Base-by-base conservation (phyloP, 1,140 invertebrate species). In the Psix sp. region DNA sequence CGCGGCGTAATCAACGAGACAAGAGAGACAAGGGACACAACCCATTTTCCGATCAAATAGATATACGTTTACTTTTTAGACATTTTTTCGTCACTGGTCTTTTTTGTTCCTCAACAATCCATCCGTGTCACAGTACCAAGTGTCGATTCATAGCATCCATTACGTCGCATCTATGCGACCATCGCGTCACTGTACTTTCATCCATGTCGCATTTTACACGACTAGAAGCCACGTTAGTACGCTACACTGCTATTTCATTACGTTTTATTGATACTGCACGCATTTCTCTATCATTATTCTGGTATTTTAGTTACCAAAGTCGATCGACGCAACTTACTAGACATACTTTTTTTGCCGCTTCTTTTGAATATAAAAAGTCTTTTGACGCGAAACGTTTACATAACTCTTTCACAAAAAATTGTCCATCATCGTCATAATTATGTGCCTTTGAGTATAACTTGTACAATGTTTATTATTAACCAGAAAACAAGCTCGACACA, bases 11-110 rank as follows among this genome's bases (percentile, higher is more conserved):
- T 56, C 70, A 71, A 38, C 62, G 54, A 60, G 62, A 46, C 68
- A 56, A 59, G 51, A 42, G 39, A 36, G 63, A 56, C 49, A 59
- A 52, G 35, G 21, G 59, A 51, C 33, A 67, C 62, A 52, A 74
- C 35, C 68, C 73, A 70, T 74, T 81, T 81, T 72, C 81, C 80
- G 81, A 82, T 81, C 81, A 82, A 80, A 80, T 81, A 77, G 78
- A 66, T 59, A 36, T 42, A 67, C 18, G 45, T 33, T 54, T 54
- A 52, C 24, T 14, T 39, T 65, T 56, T 76, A 36, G 40, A 40
- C 24, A 68, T 54, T 49, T 39, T 56, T 72, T 68, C 38, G 48
- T 36, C n/a, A 38, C 36, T n/a, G 24, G n/a, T 67, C 31, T 46
- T 71, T 49, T 63, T 63, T 57, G 49, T 63, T 63, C 36, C 20